Evolutionary conservation across 2,797 vertebrate genomes (phyloP).

Genomic region (Hozukius guyotensis): DNA sequence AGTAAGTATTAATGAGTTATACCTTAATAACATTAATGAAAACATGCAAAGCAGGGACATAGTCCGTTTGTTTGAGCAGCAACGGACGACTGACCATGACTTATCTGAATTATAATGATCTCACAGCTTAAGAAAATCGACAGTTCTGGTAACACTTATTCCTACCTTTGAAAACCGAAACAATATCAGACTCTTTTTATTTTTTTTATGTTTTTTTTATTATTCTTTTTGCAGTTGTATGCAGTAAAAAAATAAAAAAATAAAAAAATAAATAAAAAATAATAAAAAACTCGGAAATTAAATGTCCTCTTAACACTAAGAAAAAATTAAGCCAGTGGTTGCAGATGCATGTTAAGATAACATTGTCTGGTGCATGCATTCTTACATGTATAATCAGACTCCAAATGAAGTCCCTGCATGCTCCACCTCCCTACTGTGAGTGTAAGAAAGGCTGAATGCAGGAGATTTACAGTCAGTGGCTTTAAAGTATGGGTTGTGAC

Average conservation of each 20-base stretch:
- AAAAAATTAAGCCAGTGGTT: neutral
- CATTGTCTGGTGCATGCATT: neutral
- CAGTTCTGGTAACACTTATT: neutral
- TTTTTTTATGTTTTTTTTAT: too few species aligned
- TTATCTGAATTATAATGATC: slow-evolving; percentile 3
- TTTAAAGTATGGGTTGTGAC: slow-evolving; percentile 3
- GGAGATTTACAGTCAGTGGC: slow-evolving; percentile 7
- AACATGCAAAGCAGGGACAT: slow-evolving; percentile 15
- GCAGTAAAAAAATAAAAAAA: neutral
- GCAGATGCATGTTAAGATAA: neutral
- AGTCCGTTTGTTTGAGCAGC: slow-evolving; percentile 18
- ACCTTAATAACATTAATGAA: slow-evolving; percentile 48
- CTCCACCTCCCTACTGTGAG: neutral
- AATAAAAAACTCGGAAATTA: neutral
- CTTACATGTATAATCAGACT: slow-evolving; percentile 1
- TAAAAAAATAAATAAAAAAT: neutral
- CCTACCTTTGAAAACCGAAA: neutral
- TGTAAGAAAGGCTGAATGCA: neutral
- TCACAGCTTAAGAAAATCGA: neutral
- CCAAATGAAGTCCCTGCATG: neutral
- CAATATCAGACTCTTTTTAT: neutral
- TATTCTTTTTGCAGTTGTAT: neutral
- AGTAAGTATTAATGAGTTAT: slow-evolving; percentile 45
- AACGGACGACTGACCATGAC: neutral
- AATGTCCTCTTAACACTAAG: neutral